Evolutionary conservation across 2,113 vertebrate genomes (phyloP).

Genomic region (Ramphastos sulfuratus): DNA sequence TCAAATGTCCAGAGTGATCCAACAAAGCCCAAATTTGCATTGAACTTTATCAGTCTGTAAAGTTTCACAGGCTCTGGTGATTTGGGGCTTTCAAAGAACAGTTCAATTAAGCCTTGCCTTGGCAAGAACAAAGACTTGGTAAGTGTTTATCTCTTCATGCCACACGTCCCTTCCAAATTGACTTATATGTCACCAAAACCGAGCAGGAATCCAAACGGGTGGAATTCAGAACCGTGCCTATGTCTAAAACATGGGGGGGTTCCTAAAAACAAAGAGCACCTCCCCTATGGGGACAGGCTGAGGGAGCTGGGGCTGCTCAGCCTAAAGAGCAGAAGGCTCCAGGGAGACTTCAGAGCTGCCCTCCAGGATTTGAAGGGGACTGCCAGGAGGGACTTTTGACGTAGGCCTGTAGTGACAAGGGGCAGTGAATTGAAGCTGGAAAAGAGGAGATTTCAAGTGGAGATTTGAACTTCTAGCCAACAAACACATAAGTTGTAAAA

Average conservation of each 20-base stretch:
- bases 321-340: no score
- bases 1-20: background rate
- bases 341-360: no score
- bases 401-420: no score
- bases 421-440: no score
- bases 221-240: background rate
- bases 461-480: background rate
- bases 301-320: no score
- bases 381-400: no score
- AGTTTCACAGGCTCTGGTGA: constrained; percentile 8
- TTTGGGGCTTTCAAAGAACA: constrained; percentile 3
- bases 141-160: constrained; percentile 44
- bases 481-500: constrained; percentile 2
- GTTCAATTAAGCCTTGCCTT: background rate
- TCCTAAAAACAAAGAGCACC: background rate
- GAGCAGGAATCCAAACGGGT: background rate
- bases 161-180: constrained; percentile 11
- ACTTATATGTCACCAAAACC: constrained; percentile 2
- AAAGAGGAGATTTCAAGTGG: no score
- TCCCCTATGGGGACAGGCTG: no score
- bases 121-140: constrained; percentile 5
- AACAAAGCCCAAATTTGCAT: background rate
- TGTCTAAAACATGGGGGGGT: background rate
- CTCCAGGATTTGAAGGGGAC: no score
- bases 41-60: constrained; percentile 20